A percentile compares a stretch with the other conserved stretches of the same genome.
Conservation (phyloP, 2,888 invertebrate genomes). For the Sipunculus nudus region DNA sequence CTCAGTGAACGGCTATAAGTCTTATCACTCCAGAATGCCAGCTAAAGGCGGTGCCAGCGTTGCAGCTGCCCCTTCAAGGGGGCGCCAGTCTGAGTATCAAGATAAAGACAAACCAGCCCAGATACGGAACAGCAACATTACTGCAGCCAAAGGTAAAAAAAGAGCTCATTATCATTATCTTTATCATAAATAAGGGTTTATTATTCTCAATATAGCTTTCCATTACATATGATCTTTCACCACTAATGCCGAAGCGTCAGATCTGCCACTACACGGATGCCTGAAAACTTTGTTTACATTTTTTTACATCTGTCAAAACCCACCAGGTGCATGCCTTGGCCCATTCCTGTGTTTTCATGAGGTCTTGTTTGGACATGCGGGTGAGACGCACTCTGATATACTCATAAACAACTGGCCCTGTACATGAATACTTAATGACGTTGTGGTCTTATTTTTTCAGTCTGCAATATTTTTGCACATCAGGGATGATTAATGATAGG, state of each 20-base stretch:
- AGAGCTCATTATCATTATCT: not conserved
- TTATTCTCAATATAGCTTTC: not conserved
- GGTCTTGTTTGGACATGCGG: not conserved
- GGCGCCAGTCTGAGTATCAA: slow-evolving; percentile 61
- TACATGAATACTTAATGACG: not conserved
- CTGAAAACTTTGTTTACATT: no score
- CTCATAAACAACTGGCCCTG: not conserved
- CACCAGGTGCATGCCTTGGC: no score
- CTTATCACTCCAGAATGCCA: slow-evolving; percentile 8
- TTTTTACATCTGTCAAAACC: no score
- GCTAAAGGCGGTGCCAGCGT: slow-evolving; percentile 6
- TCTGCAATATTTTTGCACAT: slow-evolving; percentile 1
- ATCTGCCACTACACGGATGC: no score
- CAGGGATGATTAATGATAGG: no score
- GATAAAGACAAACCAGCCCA: slow-evolving; percentile 85
- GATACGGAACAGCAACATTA: slow-evolving; percentile 93
- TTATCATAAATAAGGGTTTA: slow-evolving; percentile 17
- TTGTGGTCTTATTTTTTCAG: no score
- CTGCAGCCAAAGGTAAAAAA: slow-evolving; percentile 91
- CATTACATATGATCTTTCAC: no score
- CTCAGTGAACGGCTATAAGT: no score
- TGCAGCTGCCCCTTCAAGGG: no score
- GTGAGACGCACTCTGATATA: not conserved
- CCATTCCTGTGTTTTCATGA: no score
- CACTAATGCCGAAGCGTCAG: no score